These are phyloP conservation scores for Drosophila oshimai DNA, from an alignment of 1,140 invertebrate genomes.

Conservation along the genomic window DNA sequence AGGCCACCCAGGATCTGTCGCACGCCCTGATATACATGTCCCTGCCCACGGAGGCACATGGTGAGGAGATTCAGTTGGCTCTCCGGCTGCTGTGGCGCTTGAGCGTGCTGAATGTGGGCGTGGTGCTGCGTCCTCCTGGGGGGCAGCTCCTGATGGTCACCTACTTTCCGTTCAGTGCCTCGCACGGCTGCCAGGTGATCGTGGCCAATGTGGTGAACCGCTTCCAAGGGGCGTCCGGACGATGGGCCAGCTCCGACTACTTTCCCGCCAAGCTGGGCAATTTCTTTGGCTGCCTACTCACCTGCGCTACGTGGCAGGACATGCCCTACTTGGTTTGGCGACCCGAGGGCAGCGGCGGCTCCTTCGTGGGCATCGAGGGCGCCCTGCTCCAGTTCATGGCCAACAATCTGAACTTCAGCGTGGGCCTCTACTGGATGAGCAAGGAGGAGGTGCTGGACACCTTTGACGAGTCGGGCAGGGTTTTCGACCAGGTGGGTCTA, in stretches of 20 bases:
- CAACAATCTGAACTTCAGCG: constrained; percentile 58
- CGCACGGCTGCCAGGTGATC: constrained; percentile 39
- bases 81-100: constrained; percentile 52
- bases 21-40: constrained; percentile 62
- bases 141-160: constrained; percentile 33
- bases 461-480: constrained; percentile 58
- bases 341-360: neutral
- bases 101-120: constrained; percentile 53
- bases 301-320: constrained; percentile 75
- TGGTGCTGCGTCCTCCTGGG: neutral
- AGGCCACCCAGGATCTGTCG: constrained; percentile 56
- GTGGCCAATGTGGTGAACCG: constrained; percentile 43
- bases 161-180: constrained; percentile 45
- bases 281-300: constrained; percentile 61
- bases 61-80: constrained; percentile 11
- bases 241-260: constrained; percentile 16
- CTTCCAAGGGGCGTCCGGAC: neutral
- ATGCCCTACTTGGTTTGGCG: constrained; percentile 65
- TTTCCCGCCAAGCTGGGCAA: constrained; percentile 61
- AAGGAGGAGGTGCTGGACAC: constrained; percentile 54
- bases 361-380: constrained; percentile 68
- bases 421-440: constrained; percentile 60
- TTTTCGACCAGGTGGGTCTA: constrained; percentile 53
- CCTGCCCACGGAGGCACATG: neutral
- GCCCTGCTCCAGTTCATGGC: constrained; percentile 64